Percentiles rank a stretch among this genome's conserved stretches.
Conservation (phyloP, 2,797 vertebrate genomes). For the Stomatorhinus walkeri region DNA sequence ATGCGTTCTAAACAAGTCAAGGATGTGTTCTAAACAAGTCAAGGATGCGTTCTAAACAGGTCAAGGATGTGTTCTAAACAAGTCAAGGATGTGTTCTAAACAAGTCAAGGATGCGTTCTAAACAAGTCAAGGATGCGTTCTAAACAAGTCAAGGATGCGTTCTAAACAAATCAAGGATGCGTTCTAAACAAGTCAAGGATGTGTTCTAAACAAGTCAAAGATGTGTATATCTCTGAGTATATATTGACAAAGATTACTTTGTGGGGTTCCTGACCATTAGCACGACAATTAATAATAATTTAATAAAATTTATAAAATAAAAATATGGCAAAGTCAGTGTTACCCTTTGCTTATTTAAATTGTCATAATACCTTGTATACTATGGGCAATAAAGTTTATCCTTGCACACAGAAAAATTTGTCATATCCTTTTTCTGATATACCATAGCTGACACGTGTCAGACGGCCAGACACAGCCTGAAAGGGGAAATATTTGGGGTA, state of each 20-base stretch:
- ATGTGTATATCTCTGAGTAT: background rate
- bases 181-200: background rate
- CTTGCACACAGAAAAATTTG: background rate
- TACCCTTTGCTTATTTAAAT: background rate
- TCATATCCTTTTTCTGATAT: background rate
- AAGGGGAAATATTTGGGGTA: conserved; percentile 30
- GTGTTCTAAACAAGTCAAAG: background rate
- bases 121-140: too few relatives aligned
- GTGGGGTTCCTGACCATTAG: background rate
- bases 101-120: background rate
- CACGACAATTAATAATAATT: background rate
- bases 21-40: background rate
- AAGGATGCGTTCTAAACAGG: too few relatives aligned
- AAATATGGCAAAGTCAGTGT: background rate
- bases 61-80: too few relatives aligned
- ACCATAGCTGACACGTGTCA: background rate
- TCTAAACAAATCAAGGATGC: too few relatives aligned
- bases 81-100: background rate
- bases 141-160: too few relatives aligned
- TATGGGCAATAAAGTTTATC: background rate
- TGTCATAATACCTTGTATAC: background rate
- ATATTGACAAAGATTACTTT: background rate
- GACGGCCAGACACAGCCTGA: background rate
- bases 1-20: too few relatives aligned
- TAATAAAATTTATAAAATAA: background rate